Percentiles rank a stretch among this genome's conserved stretches.
Evolutionary conservation across 2,888 invertebrate species (phyloP).

Genomic region (Isoperla grammatica): DNA sequence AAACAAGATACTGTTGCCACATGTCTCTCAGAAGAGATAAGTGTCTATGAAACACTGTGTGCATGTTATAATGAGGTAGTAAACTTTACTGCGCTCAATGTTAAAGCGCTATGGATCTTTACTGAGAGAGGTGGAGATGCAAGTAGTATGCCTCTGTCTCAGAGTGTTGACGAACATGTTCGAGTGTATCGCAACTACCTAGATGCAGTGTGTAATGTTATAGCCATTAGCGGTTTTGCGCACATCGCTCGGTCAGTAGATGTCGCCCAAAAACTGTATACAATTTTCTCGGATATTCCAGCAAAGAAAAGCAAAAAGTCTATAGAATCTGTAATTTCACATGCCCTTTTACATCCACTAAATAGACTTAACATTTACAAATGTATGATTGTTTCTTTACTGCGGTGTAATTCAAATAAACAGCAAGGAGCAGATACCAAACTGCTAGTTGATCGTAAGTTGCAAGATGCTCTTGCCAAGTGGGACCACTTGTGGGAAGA

Average conservation of each 20-base stretch:
- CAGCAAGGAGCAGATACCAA: conserved; percentile 43
- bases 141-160: conserved; percentile 62
- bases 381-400: conserved; percentile 53
- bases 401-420: conserved; percentile 46
- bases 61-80: conserved; percentile 63
- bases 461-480: conserved; percentile 54
- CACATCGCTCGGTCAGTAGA: conserved; percentile 60
- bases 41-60: conserved; percentile 59
- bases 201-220: conserved; percentile 64
- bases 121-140: conserved; percentile 59
- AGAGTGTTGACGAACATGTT: conserved; percentile 65
- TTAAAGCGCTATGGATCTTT: conserved; percentile 56
- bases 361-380: conserved; percentile 57
- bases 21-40: conserved; percentile 45
- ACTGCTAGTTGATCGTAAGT: conserved; percentile 45
- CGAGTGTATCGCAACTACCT: conserved; percentile 66
- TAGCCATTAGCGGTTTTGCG: conserved; percentile 63
- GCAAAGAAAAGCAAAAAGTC: conserved; percentile 49
- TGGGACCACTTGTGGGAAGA: conserved; percentile 59
- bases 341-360: conserved; percentile 57
- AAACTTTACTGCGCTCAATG: conserved; percentile 60
- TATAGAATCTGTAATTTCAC: conserved; percentile 41
- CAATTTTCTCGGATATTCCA: conserved; percentile 53
- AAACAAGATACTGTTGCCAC: conserved; percentile 49
- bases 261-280: conserved; percentile 51